Base-by-base conservation (phyloP, 2,113 vertebrate species). In the Oncorhynchus gorbuscha region DNA sequence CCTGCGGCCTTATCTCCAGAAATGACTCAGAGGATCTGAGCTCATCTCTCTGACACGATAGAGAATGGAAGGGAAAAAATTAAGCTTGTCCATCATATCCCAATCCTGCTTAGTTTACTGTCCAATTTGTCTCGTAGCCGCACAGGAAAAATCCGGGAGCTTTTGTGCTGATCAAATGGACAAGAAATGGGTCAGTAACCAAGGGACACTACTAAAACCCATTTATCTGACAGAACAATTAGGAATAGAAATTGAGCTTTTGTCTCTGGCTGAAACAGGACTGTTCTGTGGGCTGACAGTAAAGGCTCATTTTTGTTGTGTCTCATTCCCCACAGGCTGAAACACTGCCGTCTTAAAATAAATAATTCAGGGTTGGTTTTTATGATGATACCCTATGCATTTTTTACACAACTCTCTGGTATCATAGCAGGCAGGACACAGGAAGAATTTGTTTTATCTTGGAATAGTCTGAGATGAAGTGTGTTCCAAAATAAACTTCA, bases 61-160 rank as follows among this genome's bases (percentile, higher is more conserved):
- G 76, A 74, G 72, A 79, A 75, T 70, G 77, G 71, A 71, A 45
- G 66, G 76, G 75, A 72, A 86, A 20, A 69, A 79, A 86, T 86
- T 81, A 86, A 75, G 59, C 76, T 83, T 79, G 59, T 86, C 81
- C 81, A 86, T 86, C 84, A 83, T 75, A 64, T 32, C 32, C 69
- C 69, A 51, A 72, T 86, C 81, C 77, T 77, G 24, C 3, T 14
- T 77, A 81, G 81, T 83, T 86, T 83, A 79, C 79, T 51, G 74
- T 77, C 74, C 79, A 79, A 74, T 84, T 81, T 81, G 81, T 78
- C 77, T 75, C 59, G 49, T 69, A 78, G 72, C 61, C 48, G 51
- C 51, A 70, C 28, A 69, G 51, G 67, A 75, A 76, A 76, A 82
- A 79, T 69, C 65, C 58, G 66, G 16, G 75, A 72, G 26, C 48